Conservation (phyloP, 2,113 vertebrate genomes). For the Mesocricetus auratus region DNA sequence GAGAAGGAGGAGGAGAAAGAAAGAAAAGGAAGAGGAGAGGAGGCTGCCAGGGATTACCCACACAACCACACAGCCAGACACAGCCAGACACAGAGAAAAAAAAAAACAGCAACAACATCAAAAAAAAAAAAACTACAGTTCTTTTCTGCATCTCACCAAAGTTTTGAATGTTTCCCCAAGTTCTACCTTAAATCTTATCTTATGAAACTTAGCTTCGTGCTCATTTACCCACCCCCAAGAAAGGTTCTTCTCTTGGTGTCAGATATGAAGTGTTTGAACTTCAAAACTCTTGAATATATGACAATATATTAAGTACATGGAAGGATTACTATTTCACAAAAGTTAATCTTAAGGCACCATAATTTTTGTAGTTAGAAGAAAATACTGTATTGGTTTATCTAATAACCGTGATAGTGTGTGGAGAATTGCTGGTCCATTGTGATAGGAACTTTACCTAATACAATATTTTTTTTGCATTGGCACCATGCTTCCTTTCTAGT, state of each 20-base stretch:
- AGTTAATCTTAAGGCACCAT: neutral
- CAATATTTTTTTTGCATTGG: neutral
- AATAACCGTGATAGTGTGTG: neutral
- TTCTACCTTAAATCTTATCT: conserved; percentile 8
- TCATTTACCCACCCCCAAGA: neutral
- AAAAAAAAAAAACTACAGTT: neutral
- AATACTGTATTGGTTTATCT: neutral
- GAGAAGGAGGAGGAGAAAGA: too few species aligned
- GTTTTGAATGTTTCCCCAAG: neutral
- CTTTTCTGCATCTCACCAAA: neutral
- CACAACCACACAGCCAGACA: too few species aligned
- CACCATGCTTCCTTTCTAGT: neutral
- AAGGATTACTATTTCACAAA: conserved; percentile 5
- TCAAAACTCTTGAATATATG: neutral
- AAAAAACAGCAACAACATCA: too few species aligned
- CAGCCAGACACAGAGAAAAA: too few species aligned
- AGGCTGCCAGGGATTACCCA: too few species aligned
- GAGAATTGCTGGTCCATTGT: neutral
- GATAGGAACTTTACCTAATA: neutral
- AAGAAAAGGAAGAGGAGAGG: too few species aligned
- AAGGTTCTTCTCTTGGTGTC: neutral
- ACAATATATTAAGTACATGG: neutral
- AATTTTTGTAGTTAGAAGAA: neutral
- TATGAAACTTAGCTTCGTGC: neutral
- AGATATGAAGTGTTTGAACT: neutral